Evolutionary conservation across 2,888 invertebrate genomes (phyloP).

Genomic region (Aspidapion aeneum): DNA sequence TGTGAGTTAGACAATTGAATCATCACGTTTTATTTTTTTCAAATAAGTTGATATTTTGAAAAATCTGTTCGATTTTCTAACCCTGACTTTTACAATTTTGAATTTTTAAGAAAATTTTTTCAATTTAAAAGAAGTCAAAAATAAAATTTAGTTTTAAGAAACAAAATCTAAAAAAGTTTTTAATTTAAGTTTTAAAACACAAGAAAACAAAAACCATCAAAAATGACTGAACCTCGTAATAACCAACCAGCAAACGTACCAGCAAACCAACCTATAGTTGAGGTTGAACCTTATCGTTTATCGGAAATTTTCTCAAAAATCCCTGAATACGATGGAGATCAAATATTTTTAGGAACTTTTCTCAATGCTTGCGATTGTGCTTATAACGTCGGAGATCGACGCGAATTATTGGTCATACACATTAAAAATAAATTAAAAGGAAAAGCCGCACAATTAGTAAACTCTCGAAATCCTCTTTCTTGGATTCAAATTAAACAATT

Average conservation of each 20-base stretch:
- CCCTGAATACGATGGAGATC: slow-evolving; percentile 3
- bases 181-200: too few species aligned
- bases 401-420: background rate
- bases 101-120: too few species aligned
- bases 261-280: background rate
- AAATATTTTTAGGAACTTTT: slow-evolving; percentile 1
- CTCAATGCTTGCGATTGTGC: slow-evolving; percentile 1
- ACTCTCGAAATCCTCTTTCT: background rate
- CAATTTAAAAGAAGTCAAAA: too few species aligned
- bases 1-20: too few species aligned
- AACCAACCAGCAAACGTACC: background rate
- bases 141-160: too few species aligned
- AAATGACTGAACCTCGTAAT: too few species aligned
- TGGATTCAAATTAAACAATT: background rate
- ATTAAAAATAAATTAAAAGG: slow-evolving; percentile 1
- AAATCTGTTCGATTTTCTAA: too few species aligned
- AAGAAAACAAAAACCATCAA: too few species aligned
- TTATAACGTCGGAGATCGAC: background rate
- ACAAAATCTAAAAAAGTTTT: too few species aligned
- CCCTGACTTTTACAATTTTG: too few species aligned
- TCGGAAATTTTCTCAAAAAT: background rate
- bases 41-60: too few species aligned
- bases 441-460: background rate
- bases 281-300: slow-evolving; percentile 1
- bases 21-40: too few species aligned